Conservation (phyloP, 2,888 invertebrate species). For the Ceramica pisi region DNA sequence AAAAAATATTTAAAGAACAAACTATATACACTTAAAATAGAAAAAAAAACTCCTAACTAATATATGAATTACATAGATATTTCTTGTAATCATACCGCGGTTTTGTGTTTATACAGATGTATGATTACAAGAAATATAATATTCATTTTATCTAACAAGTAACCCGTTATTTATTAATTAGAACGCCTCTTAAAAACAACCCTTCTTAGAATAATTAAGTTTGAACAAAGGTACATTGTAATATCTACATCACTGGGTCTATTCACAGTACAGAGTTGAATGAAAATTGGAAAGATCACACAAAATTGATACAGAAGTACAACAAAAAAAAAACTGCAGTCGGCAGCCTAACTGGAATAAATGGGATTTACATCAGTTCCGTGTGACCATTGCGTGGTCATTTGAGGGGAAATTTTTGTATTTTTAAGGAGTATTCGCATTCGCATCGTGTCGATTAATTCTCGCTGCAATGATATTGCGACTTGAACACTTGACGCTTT, state of each 20-base stretch:
- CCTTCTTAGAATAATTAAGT: conserved; percentile 39
- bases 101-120: too few relatives aligned
- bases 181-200: conserved; percentile 16
- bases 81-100: too few relatives aligned
- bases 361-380: neutral
- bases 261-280: conserved; percentile 41
- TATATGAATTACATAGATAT: too few relatives aligned
- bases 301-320: conserved; percentile 8
- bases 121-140: neutral
- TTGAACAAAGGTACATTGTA: conserved; percentile 27
- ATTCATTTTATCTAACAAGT: conserved; percentile 1
- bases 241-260: conserved; percentile 32
- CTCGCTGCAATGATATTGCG: too few relatives aligned
- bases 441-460: too few relatives aligned
- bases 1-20: too few relatives aligned
- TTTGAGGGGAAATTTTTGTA: too few relatives aligned
- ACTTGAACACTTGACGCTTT: too few relatives aligned
- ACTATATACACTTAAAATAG: too few relatives aligned
- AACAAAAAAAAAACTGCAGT: neutral
- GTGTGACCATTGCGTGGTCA: neutral
- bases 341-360: neutral
- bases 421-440: too few relatives aligned
- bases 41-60: too few relatives aligned
- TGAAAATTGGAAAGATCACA: conserved; percentile 51
- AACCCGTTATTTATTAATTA: conserved; percentile 15